These are phyloP conservation scores for Syngnathus typhle DNA, from an alignment of 2,113 vertebrate species.

Conservation along the genomic window DNA sequence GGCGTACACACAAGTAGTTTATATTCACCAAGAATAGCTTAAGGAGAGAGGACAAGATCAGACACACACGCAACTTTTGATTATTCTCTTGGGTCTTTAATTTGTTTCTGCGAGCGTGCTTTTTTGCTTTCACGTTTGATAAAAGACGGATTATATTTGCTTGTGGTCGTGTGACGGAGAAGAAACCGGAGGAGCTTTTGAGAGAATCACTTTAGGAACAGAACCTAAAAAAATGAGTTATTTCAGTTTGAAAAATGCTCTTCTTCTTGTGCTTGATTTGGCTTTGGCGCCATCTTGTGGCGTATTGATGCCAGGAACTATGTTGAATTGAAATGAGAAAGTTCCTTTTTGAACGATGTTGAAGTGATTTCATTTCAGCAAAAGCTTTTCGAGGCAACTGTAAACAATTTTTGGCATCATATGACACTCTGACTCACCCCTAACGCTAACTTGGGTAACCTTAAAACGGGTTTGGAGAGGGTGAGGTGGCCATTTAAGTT, in stretches of 20 bases:
- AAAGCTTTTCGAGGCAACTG: background rate
- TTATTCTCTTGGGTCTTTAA: background rate
- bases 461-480: too few species aligned
- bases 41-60: slow-evolving; percentile 1
- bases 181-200: background rate
- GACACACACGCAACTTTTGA: background rate
- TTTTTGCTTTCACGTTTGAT: background rate
- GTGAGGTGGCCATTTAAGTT: too few species aligned
- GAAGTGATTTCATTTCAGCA: background rate
- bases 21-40: slow-evolving; percentile 6
- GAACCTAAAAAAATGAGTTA: background rate
- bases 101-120: background rate
- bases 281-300: too few species aligned
- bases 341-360: too few species aligned
- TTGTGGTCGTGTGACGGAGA: background rate
- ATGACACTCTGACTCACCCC: too few species aligned
- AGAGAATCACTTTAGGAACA: background rate
- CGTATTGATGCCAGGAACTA: too few species aligned
- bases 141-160: background rate
- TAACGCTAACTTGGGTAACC: too few species aligned
- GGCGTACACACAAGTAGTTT: background rate
- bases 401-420: too few species aligned
- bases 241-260: background rate
- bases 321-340: too few species aligned
- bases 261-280: too few species aligned